Evolutionary conservation across 1,140 invertebrate genomes (phyloP).

Genomic region (Drosophila bocqueti): DNA sequence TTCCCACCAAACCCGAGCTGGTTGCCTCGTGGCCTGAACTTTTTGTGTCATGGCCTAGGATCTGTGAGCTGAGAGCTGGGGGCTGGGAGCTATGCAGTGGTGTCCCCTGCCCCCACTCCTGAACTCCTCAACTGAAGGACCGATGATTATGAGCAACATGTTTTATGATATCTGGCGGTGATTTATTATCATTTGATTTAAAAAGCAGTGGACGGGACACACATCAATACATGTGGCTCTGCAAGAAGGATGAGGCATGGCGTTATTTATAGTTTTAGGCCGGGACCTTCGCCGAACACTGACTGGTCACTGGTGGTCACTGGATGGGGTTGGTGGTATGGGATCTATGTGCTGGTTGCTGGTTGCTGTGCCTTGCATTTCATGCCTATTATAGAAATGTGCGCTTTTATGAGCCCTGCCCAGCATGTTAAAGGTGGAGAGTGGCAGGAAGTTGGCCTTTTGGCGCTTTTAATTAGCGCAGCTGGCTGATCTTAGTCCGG

Average conservation of each 20-base stretch:
- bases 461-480: conserved; percentile 75
- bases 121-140: conserved; percentile 1
- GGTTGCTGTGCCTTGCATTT: conserved; percentile 43
- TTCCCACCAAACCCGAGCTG: conserved; percentile 58
- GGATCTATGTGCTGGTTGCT: not conserved
- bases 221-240: conserved; percentile 71
- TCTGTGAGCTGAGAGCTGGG: conserved; percentile 8
- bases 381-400: conserved; percentile 80
- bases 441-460: conserved; percentile 32
- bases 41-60: conserved; percentile 61
- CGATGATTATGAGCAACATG: conserved; percentile 80
- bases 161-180: conserved; percentile 85
- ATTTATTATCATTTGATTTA: conserved; percentile 85
- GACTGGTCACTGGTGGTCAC: conserved; percentile 6
- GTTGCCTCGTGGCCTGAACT: conserved; percentile 49
- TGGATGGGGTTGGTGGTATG: conserved; percentile 16
- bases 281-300: conserved; percentile 20
- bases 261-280: conserved; percentile 80
- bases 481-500: conserved; percentile 34
- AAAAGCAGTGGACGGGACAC: conserved; percentile 83
- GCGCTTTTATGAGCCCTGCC: conserved; percentile 69
- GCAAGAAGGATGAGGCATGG: conserved; percentile 42
- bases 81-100: not conserved
- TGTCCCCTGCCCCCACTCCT: not conserved
- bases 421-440: conserved; percentile 58